phyloP scores from a whole-genome alignment of 2,888 invertebrate genomes.

The Hypselothyrea guttata region DNA sequence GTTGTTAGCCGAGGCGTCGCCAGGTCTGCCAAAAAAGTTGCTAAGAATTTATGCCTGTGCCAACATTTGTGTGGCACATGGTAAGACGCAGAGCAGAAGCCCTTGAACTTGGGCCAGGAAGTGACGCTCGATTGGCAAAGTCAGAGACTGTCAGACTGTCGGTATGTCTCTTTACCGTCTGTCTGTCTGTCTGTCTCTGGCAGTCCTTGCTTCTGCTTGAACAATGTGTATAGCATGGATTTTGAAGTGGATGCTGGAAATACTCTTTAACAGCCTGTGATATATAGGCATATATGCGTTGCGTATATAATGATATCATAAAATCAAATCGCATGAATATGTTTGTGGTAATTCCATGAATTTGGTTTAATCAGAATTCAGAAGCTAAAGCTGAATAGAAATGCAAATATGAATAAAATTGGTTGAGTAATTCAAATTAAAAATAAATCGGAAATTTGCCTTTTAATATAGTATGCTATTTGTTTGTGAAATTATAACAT shows the following conservation, averaged over 20 bases:
- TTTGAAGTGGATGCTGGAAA: background rate
- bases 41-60: slow-evolving; percentile 53
- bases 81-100: slow-evolving; percentile 22
- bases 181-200: background rate
- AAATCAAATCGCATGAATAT: no score
- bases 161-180: background rate
- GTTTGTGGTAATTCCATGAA: no score
- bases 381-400: no score
- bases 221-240: no score
- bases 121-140: slow-evolving; percentile 54
- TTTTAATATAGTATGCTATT: no score
- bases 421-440: no score
- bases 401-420: no score
- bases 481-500: no score
- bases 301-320: no score
- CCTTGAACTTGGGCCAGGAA: slow-evolving; percentile 71
- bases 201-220: background rate
- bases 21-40: slow-evolving; percentile 54
- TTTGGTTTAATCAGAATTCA: no score
- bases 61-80: slow-evolving; percentile 22
- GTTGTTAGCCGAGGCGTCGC: slow-evolving; percentile 44
- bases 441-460: no score
- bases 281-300: no score
- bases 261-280: slow-evolving; percentile 1
- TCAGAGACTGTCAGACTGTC: slow-evolving; percentile 8